Evolutionary conservation across 92 coral and sea anemone genomes (phyloP).

Genomic region (Pocillopora meandrina): DNA sequence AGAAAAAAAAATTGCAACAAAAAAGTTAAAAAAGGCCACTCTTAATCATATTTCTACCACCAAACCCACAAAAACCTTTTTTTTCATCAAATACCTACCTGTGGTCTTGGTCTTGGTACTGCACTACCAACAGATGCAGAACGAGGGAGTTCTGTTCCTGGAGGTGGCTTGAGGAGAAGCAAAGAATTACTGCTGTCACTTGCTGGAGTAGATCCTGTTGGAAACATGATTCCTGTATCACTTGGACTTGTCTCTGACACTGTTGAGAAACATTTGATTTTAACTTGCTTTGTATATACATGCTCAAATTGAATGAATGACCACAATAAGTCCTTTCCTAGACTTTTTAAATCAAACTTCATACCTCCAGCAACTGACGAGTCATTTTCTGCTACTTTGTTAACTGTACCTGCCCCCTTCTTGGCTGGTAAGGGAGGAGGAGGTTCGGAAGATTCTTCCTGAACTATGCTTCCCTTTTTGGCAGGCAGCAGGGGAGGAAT

Average conservation of each 20-base stretch:
- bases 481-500: slow-evolving; percentile 76
- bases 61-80: background rate
- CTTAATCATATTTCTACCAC: background rate
- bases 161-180: slow-evolving; percentile 85
- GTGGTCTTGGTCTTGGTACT: slow-evolving; percentile 94
- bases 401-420: slow-evolving; percentile 22
- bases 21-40: background rate
- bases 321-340: background rate
- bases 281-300: background rate
- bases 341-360: too few relatives aligned
- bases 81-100: slow-evolving; percentile 28
- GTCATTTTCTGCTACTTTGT: background rate
- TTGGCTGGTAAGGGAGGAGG: slow-evolving; percentile 87
- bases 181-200: slow-evolving; percentile 40
- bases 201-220: background rate
- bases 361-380: slow-evolving; percentile 26
- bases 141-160: slow-evolving; percentile 80
- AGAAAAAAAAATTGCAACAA: background rate
- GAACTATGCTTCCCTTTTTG: slow-evolving; percentile 55
- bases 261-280: background rate
- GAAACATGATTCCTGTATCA: slow-evolving; percentile 28
- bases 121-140: slow-evolving; percentile 71
- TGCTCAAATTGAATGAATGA: background rate
- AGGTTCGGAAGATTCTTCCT: slow-evolving; percentile 43
- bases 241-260: slow-evolving; percentile 22